Base-by-base conservation (phyloP, 1,140 invertebrate genomes). In the Pseudomyrmex concolor region DNA sequence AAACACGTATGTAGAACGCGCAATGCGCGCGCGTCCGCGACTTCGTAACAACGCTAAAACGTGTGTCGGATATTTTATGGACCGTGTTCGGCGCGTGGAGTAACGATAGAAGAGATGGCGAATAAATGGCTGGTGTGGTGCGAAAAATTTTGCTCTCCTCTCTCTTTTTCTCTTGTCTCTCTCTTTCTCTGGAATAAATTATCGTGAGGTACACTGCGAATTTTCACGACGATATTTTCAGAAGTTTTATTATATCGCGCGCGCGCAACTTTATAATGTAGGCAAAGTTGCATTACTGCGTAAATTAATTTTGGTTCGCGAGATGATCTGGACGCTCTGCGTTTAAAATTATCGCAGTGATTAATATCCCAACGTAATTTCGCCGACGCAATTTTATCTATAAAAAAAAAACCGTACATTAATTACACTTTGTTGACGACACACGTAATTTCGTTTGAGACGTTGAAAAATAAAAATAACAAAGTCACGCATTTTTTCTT, bases 401-500 rank as follows among this genome's bases (percentile, higher is more conserved):
- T 19, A 5, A 54, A 34, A 12, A 51, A 12, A 12, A 19, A 64
- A 63, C 10, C n/a, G 34, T 34, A 34, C 34, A 34, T 34, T 7
- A 34, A 34, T 34, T 34, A 34, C 34, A 34, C 5, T 7, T 34
- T 34, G 34, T 34, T 34, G 34, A 34, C 34, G 34, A 34, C 34
- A 34, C 34, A 5, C 34, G 34, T 34, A 34, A 34, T 34, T 34
- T 34, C 34, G 34, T 34, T 34, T 25, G 25, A 25, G 1, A 34
- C 5, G 34, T 34, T 34, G 34, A 34, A 34, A 34, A 50, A 48
- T 85, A 68, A 82, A 70, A 22, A 13, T n/a, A 22, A 15, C 50
- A 63, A 82, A 67, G 63, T 63, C 72, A 34, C 13, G 50, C 67
- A 73, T 73, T 81, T 86, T n/a, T n/a, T n/a, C n/a, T n/a, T n/a